Conservation (phyloP, 2,113 vertebrate species). For the Serinus canaria region DNA sequence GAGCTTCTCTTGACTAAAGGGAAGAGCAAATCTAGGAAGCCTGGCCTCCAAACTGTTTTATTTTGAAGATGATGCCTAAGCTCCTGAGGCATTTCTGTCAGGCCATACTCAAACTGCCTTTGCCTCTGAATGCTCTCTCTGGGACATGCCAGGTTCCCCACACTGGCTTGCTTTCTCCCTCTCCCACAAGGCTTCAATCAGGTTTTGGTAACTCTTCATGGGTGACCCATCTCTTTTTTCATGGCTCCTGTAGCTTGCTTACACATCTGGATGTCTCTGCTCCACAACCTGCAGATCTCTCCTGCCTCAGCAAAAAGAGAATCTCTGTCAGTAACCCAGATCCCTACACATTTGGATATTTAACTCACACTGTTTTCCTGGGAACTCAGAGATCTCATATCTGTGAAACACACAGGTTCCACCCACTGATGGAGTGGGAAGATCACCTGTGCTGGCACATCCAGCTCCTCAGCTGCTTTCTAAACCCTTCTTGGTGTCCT, state of each 20-base stretch:
- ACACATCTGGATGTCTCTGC: background rate
- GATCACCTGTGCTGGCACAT: background rate
- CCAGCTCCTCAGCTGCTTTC: background rate
- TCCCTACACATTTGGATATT: background rate
- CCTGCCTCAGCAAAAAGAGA: background rate
- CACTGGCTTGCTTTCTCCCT: too few relatives aligned
- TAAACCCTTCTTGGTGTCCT: background rate
- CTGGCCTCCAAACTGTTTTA: background rate
- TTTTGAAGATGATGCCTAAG: background rate
- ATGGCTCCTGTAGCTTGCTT: background rate
- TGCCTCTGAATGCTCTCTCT: background rate
- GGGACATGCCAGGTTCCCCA: background rate
- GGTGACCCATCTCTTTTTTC: background rate
- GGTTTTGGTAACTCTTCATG: background rate
- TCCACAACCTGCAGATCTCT: background rate
- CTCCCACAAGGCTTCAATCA: rapidly evolving
- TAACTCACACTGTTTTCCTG: background rate
- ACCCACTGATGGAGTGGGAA: background rate
- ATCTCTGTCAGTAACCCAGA: background rate
- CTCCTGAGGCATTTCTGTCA: background rate
- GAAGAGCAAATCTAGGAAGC: background rate
- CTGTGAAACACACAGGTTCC: background rate
- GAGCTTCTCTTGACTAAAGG: background rate
- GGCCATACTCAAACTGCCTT: background rate
- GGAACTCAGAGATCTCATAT: background rate